Percentiles rank a stretch among this genome's conserved stretches.
Evolutionary conservation across 2,797 vertebrate species (phyloP).

Genomic region (Glyptemys insculpta): DNA sequence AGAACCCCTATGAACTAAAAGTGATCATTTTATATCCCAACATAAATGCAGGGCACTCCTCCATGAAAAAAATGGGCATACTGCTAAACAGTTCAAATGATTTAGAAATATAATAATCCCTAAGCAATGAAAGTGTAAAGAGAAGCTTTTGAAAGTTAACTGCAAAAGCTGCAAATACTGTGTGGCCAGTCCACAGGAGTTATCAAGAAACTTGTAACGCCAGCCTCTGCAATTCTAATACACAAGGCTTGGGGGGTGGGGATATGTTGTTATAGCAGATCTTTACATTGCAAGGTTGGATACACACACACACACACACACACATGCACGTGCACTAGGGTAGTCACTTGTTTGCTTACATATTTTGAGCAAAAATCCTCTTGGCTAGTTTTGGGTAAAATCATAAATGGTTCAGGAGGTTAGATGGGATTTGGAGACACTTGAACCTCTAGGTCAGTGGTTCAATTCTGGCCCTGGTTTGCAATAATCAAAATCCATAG

Average conservation of each 20-base stretch:
- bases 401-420: background rate
- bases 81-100: constrained; percentile 7
- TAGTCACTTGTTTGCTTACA: background rate
- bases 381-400: background rate
- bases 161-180: constrained; percentile 6
- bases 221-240: background rate
- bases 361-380: background rate
- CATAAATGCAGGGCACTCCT: background rate
- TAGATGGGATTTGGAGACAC: background rate
- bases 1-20: background rate
- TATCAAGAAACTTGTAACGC: constrained; percentile 2
- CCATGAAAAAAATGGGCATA: background rate
- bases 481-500: background rate
- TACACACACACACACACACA: fast-evolving
- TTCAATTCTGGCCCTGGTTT: background rate
- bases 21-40: background rate
- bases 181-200: background rate
- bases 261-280: background rate
- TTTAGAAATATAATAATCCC: background rate
- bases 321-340: fast-evolving
- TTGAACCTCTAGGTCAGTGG: fast-evolving
- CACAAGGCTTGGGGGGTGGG: background rate
- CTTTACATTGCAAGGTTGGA: background rate
- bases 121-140: constrained; percentile 1
- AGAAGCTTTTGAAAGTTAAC: background rate